These are phyloP conservation scores for Apeira syringaria DNA, from an alignment of 2,888 invertebrate species.

Conservation along the genomic window DNA sequence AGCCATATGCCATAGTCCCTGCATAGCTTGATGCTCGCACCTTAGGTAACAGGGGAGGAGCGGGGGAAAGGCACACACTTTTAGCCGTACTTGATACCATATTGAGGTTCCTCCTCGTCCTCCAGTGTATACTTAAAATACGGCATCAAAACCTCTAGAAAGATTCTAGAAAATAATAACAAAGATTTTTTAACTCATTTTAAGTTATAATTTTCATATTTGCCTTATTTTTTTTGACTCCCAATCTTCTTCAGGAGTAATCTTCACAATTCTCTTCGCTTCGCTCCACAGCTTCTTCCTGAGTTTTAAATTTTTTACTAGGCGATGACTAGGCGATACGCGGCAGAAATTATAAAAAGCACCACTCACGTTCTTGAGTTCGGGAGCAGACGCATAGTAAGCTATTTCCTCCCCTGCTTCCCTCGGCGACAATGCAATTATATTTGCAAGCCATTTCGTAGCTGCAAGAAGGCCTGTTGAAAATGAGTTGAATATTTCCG, in stretches of 20 bases:
- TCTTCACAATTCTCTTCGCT: conserved; percentile 56
- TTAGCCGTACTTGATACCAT: too few relatives aligned
- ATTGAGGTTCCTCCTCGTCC: too few relatives aligned
- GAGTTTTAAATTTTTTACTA: conserved; percentile 42
- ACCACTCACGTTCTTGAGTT: conserved; percentile 50
- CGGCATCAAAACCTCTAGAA: too few relatives aligned
- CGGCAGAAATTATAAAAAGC: conserved; percentile 60
- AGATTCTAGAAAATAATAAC: too few relatives aligned
- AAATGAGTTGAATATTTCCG: conserved; percentile 51
- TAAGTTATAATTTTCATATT: too few relatives aligned
- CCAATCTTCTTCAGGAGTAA: conserved; percentile 44
- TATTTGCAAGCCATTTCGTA: conserved; percentile 45
- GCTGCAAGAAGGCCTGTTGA: conserved; percentile 40
- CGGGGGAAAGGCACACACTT: too few relatives aligned
- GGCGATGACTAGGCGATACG: conserved; percentile 57
- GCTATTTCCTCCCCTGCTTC: conserved; percentile 59
- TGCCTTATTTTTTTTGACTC: too few relatives aligned
- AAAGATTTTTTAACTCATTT: too few relatives aligned
- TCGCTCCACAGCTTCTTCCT: conserved; percentile 57
- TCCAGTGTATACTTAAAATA: too few relatives aligned
- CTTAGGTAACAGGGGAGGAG: too few relatives aligned
- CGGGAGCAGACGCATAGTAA: conserved; percentile 54
- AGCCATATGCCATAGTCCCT: too few relatives aligned
- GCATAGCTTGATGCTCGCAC: too few relatives aligned
- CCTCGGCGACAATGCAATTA: conserved; percentile 56